Percentiles rank a stretch among this genome's conserved stretches.
Evolutionary conservation across 64 coral and sea anemone genomes (phyloP).

Genomic region (Pocillopora verrucosa): DNA sequence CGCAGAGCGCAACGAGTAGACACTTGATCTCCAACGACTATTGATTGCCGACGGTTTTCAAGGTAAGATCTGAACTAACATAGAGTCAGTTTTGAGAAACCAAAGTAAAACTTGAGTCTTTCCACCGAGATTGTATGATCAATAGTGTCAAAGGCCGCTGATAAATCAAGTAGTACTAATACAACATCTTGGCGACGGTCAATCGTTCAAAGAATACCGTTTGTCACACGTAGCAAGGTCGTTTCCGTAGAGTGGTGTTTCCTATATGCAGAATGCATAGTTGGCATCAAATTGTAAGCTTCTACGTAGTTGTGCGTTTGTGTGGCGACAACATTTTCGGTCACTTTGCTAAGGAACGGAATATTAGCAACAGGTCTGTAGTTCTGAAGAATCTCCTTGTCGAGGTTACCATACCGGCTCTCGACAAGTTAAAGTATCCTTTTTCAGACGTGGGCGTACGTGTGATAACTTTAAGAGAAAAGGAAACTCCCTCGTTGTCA

Average conservation of each 20-base stretch:
- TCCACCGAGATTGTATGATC: constrained; percentile 17
- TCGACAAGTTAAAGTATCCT: too few species aligned
- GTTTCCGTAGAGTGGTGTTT: too few species aligned
- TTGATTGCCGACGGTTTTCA: not conserved
- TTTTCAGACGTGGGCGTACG: constrained; percentile 31
- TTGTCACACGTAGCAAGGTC: not conserved
- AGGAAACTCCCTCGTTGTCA: not conserved
- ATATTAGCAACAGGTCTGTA: not conserved
- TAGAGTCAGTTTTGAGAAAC: not conserved
- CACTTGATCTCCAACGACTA: not conserved
- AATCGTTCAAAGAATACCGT: constrained; percentile 23
- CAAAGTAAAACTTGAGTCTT: not conserved
- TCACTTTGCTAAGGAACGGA: too few species aligned
- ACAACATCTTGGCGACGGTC: constrained; percentile 1
- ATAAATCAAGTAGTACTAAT: too few species aligned
- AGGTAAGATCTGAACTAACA: constrained; percentile 1
- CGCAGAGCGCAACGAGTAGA: not conserved
- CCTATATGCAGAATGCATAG: too few species aligned
- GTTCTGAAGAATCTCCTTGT: constrained; percentile 10
- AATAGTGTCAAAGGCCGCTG: too few species aligned
- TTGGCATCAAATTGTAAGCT: too few species aligned
- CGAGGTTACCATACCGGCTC: too few species aligned
- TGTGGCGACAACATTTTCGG: too few species aligned
- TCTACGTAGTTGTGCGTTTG: too few species aligned
- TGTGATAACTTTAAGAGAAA: constrained; percentile 12